These are phyloP conservation scores for Orchesellides sinensis DNA, from an alignment of 2,888 invertebrate genomes.

Conservation along the genomic window DNA sequence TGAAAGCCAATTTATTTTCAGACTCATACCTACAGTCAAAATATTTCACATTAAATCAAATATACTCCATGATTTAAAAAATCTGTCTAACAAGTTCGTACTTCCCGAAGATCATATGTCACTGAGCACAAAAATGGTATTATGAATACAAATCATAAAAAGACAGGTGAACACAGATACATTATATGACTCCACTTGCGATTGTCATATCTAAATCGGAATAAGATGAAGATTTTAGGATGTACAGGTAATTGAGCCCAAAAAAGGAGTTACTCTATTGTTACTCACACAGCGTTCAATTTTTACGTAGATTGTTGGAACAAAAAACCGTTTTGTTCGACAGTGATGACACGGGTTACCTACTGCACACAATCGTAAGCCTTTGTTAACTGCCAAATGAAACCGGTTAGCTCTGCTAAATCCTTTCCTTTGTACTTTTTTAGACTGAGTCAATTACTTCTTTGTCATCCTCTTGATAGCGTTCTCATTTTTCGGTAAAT, in stretches of 20 bases:
- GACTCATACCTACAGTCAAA: conserved; percentile 14
- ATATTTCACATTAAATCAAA: conserved; percentile 11
- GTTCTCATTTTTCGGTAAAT: conserved; percentile 41
- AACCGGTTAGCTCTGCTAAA: too few species aligned
- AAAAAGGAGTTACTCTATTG: conserved; percentile 9
- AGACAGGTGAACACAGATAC: too few species aligned
- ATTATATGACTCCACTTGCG: too few species aligned
- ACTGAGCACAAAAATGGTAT: conserved; percentile 2
- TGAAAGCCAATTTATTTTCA: background rate
- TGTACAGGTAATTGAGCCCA: conserved; percentile 49
- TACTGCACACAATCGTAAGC: too few species aligned
- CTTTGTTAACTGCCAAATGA: too few species aligned
- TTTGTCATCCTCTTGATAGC: background rate
- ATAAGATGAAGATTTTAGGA: too few species aligned
- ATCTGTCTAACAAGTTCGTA: background rate
- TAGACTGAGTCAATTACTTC: too few species aligned
- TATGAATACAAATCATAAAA: too few species aligned
- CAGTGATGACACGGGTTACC: background rate
- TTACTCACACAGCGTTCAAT: background rate
- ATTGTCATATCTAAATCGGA: conserved; percentile 22
- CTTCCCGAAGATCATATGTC: conserved; percentile 22
- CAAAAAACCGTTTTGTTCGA: background rate
- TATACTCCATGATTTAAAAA: background rate
- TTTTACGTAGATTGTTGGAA: too few species aligned
- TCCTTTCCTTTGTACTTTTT: too few species aligned